Conservation (phyloP, 2,888 invertebrate species). For the Dioctria linearis region DNA sequence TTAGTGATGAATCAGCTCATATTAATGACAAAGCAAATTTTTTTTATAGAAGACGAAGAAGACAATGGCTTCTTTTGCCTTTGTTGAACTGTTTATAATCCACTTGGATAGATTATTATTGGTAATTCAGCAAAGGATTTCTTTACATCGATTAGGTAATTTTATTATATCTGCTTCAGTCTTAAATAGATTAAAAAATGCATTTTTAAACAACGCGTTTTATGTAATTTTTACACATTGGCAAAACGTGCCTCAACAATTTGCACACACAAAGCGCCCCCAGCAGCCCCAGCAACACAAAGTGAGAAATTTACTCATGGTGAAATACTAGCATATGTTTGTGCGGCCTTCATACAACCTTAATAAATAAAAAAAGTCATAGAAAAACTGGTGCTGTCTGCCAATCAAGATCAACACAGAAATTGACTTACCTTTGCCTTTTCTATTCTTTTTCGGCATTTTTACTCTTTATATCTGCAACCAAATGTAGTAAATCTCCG, state of each 20-base stretch:
- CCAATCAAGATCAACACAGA: background rate
- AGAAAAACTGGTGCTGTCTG: background rate
- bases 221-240: slow-evolving; percentile 10
- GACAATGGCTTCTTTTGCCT: no score
- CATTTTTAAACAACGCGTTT: background rate
- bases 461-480: slow-evolving; percentile 52
- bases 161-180: no score
- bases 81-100: no score
- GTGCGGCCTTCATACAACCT: slow-evolving; percentile 34
- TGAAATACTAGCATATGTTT: slow-evolving; percentile 23
- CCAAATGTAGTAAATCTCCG: background rate
- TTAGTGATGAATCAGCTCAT: no score
- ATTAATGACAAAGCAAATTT: no score
- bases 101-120: no score
- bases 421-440: slow-evolving; percentile 67
- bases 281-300: slow-evolving; percentile 2
- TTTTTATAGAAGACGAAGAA: no score
- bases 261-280: background rate
- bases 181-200: no score
- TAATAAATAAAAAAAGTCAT: background rate
- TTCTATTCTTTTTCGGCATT: slow-evolving; percentile 69
- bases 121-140: no score
- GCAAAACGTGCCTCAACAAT: background rate
- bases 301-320: no score
- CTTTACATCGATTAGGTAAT: no score